Evolutionary conservation across 2,888 invertebrate species (phyloP), one percentile per base, ranked within the genome.

Genomic region (Pachymerium ferrugineum): DNA sequence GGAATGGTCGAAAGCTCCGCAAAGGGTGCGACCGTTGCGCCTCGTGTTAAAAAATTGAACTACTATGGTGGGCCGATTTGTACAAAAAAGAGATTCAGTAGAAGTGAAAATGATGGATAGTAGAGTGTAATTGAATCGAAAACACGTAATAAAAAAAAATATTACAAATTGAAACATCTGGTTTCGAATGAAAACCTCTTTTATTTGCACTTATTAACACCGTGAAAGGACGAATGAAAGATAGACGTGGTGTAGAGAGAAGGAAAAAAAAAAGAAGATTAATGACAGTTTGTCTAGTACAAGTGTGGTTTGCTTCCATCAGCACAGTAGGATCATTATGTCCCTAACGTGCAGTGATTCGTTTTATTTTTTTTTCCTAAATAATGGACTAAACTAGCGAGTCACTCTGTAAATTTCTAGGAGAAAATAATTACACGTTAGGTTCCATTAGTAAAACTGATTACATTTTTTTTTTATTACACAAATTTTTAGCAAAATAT

Each of bases 311-410:
- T 62, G 62, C 12, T 62, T 62, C 62, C 62, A 62, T 62, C 62
- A 62, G 62, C 62, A 62, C 62, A 62, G 62, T 62, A 62, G 62
- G 62, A 62, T 62, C 62, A 62, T 62, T 62, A 62, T 62, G 62
- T 62, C 62, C n/a, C 62, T 62, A 62, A 62, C 62, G 25, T 25
- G 62, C 62, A 28, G 28, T 62, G 62, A 62, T 62, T 62, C 28
- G 25, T 62, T 28, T 62, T 25, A 28, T 25, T 12, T 28, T 25
- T 22, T 25, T 25, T 25, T 62, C 16, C 8, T 38, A 4, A 25
- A 62, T n/a, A n/a, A n/a, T n/a, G n/a, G n/a, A 62, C 8, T 62
- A 25, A 25, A 25, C 62, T 62, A 62, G 25, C 25, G 62, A 22
- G 62, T 62, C 62, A 62, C 28, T 62, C 10, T 62, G 28, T 62